Evolutionary conservation across 2,888 invertebrate genomes (phyloP), one percentile per base, ranked within the genome.

Genomic region (Operophtera brumata): DNA sequence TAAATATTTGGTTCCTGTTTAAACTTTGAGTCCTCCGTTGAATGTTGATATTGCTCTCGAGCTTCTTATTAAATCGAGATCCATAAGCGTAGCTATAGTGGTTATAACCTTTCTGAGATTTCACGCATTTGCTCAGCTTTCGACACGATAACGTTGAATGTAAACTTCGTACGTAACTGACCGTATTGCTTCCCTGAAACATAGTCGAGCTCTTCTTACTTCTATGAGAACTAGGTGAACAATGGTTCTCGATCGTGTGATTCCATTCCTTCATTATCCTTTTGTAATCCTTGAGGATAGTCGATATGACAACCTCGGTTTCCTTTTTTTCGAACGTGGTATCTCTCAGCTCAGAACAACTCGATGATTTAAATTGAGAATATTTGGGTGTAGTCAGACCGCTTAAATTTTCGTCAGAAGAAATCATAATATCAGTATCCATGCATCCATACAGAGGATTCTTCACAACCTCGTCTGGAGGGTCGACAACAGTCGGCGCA

Each of bases 261-360:
- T 91, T 90, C 90, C 91, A 91, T 65, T 90, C 86, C 46, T 83
- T 86, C 89, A 91, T 90, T 64, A 88, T 87, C 55, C 77, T 79
- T 71, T 86, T 87, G 59, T 90, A 91, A 69, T 91, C 91, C 52
- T 76, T 84, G 1, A 88, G 71, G 51, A 91, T 84, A 37, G 66
- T 82, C 13, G 75, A 62, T 37, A 84, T 65, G 8, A 89, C 65
- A 49, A 86, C 79, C 42, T 75, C 77, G 4, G 79, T 54, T 41
- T 71, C 68, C 53, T 77, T 76, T 61, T 68, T 75, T 55, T 73
- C 78, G 42, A 69, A 72, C 82, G 85, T 84, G 2, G 86, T 84
- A 51, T 83, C 73, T 63, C 82, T 76, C 45, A 90, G 66, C 64
- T 90, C 90, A 5, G 87, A 84, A 61, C 90, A 90, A 62, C 83